These are phyloP conservation scores for Amblyraja radiata DNA, from an alignment of 2,797 vertebrate species.

Conservation along the genomic window DNA sequence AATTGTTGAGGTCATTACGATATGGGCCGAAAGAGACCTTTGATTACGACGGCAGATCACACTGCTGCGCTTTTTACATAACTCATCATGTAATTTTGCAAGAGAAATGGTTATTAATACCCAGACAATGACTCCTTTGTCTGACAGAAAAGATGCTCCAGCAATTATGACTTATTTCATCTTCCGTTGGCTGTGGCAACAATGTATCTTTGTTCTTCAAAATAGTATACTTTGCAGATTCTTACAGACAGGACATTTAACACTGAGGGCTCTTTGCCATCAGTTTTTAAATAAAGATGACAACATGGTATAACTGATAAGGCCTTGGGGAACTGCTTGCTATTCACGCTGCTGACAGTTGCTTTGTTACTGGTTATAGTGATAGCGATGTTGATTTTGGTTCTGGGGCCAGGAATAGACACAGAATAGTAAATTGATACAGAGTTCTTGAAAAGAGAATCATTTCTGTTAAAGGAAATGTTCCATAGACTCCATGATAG, in stretches of 20 bases:
- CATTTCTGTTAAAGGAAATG: not conserved
- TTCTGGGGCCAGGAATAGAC: conserved; percentile 33
- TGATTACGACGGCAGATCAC: conserved; percentile 1
- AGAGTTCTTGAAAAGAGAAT: not conserved
- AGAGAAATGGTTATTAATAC: conserved; percentile 37
- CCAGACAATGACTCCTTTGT: conserved; percentile 40
- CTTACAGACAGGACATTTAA: conserved; percentile 37
- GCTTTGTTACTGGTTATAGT: conserved; percentile 22
- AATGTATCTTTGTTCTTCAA: conserved; percentile 35
- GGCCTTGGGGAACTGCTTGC: not conserved
- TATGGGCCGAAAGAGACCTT: not conserved
- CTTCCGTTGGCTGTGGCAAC: conserved; percentile 46
- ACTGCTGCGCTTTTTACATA: not conserved
- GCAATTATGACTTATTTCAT: conserved; percentile 53
- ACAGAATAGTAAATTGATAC: conserved; percentile 24
- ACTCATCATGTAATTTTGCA: conserved; percentile 33
- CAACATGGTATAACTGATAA: conserved; percentile 37
- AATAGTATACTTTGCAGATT: conserved; percentile 35
- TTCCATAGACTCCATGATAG: not conserved
- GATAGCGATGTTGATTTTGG: conserved; percentile 34
- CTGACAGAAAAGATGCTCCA: conserved; percentile 40
- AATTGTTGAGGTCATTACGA: not conserved
- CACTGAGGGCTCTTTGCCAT: conserved; percentile 36
- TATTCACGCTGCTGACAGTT: conserved; percentile 33
- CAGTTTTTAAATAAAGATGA: conserved; percentile 36